Base-by-base conservation (phyloP, 2,888 invertebrate species). In the Eupelmus urozonus region DNA sequence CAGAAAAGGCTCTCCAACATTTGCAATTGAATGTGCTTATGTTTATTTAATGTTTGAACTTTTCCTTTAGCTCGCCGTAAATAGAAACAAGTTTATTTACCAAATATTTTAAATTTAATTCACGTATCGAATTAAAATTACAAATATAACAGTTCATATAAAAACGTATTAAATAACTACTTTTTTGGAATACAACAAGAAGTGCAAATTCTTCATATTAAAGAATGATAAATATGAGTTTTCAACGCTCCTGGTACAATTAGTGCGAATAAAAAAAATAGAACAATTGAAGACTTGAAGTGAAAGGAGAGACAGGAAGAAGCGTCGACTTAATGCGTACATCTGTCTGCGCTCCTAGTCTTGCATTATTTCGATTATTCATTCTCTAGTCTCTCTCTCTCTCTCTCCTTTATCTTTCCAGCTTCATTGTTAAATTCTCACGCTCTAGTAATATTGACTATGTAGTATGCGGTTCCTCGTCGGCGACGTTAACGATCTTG, bases 361-460 rank as follows among this genome's bases (percentile, higher is more conserved):
- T n/a, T n/a, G n/a, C n/a, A n/a, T n/a, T n/a, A n/a, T n/a, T n/a
- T n/a, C n/a, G n/a, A n/a, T n/a, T n/a, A n/a, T n/a, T n/a, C n/a
- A n/a, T n/a, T n/a, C n/a, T n/a, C n/a, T n/a, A n/a, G 34, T 23
- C 25, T 34, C 18, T 27, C n/a, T 45, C 4, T 63, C 42, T 65
- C 27, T 40, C 27, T 23, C 18, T 27, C 51, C 11, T 18, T 18
- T n/a, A 53, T 57, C 63, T 49, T 40, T 40, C 66, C 27, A 18
- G 3, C 34, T 3, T 67, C 79, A 23, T 83, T 83, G 83, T 87
- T 87, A 84, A 86, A 87, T 84, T 85, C 79, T 85, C 75, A 67
- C 84, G 83, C 83, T 83, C 82, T 79, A 83, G 76, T 85, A 34
- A 34, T 34, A 5, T 34, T 5, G 34, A 34, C 9, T 5, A 34